Evolutionary conservation across 2,113 vertebrate species (phyloP).

Genomic region (Nycticryphes semicollaris): DNA sequence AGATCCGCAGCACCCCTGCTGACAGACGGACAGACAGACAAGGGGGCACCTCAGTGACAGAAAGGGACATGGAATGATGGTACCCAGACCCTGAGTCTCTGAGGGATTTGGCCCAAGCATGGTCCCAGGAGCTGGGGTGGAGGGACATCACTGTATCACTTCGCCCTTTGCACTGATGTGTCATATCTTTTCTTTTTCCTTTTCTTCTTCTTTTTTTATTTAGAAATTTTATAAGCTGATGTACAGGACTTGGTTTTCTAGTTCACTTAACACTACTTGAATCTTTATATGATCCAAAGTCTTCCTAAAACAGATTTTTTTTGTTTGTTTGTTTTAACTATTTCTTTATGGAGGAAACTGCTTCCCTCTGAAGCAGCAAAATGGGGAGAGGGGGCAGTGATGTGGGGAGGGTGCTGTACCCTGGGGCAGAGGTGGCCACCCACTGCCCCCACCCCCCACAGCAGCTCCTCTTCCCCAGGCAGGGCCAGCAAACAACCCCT

Average conservation of each 20-base stretch:
- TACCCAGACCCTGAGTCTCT: not conserved
- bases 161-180: not conserved
- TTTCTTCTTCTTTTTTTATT: not conserved
- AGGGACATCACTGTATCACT: not conserved
- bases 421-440: not conserved
- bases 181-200: not conserved
- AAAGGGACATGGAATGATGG: not conserved
- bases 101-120: fast-evolving
- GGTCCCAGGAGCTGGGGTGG: not conserved
- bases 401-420: not conserved
- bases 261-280: not conserved
- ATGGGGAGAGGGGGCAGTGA: not conserved
- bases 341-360: not conserved
- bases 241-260: slow-evolving; percentile 34
- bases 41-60: not conserved
- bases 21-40: not conserved
- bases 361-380: not conserved
- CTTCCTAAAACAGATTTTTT: not conserved
- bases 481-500: not conserved
- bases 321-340: not conserved
- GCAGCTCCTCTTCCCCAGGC: not conserved
- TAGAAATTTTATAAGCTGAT: slow-evolving; percentile 13
- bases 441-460: fast-evolving
- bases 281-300: slow-evolving; percentile 2
- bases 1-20: not conserved